Conservation (phyloP, 2,888 invertebrate genomes). For the Drosophila acutilabella region DNA sequence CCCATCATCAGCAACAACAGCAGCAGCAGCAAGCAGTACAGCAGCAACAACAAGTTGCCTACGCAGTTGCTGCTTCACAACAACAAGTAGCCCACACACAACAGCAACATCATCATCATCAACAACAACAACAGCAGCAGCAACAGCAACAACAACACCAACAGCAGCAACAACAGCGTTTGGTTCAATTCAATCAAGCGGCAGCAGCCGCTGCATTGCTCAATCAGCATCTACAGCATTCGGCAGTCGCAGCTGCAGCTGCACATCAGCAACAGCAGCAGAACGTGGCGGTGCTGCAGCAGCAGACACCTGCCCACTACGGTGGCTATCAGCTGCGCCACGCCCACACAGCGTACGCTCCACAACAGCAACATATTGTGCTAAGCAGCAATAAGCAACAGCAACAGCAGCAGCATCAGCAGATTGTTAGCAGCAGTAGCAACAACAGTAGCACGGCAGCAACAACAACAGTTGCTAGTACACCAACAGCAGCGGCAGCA, state of each 20-base stretch:
- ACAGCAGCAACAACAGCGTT: slow-evolving; percentile 70
- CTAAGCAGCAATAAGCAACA: slow-evolving; percentile 54
- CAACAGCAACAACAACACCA: slow-evolving; percentile 64
- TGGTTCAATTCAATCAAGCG: slow-evolving; percentile 80
- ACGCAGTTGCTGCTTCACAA: slow-evolving; percentile 58
- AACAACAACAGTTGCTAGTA: slow-evolving; percentile 47
- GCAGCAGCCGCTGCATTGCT: slow-evolving; percentile 80
- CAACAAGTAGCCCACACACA: slow-evolving; percentile 84
- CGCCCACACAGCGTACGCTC: slow-evolving; percentile 73
- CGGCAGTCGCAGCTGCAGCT: slow-evolving; percentile 79
- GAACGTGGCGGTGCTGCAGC: slow-evolving; percentile 75
- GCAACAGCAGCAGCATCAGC: slow-evolving; percentile 52
- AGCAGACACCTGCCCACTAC: slow-evolving; percentile 77
- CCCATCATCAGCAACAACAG: slow-evolving; percentile 70
- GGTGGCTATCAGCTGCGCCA: slow-evolving; percentile 79
- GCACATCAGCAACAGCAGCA: slow-evolving; percentile 82
- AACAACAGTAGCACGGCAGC: slow-evolving; percentile 52
- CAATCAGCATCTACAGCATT: slow-evolving; percentile 81
- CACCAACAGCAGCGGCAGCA: slow-evolving; percentile 41
- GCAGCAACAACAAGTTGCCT: slow-evolving; percentile 59
- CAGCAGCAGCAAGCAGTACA: slow-evolving; percentile 52
- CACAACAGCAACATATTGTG: slow-evolving; percentile 69
- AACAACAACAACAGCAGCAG: slow-evolving; percentile 61
- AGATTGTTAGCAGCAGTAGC: slow-evolving; percentile 47
- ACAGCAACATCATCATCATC: slow-evolving; percentile 61